Base-by-base conservation (phyloP, 2,113 vertebrate genomes). In the Taxidea taxus region DNA sequence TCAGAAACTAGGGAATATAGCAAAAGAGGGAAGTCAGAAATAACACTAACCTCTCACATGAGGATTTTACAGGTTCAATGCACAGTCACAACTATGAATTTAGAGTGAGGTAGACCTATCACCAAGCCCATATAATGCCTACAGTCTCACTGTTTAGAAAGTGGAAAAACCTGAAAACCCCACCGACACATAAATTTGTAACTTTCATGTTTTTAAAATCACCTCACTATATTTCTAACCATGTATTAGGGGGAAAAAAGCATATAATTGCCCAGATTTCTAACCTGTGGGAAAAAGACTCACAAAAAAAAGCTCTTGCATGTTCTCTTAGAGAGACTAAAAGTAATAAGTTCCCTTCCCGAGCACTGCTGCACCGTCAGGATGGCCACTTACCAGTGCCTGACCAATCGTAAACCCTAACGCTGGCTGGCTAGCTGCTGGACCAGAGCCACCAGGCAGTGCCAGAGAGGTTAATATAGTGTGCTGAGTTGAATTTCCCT, bases 381-480 rank as follows among this genome's bases (percentile, higher is more conserved):
- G 85, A 56, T 3, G n/a, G 77, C 9, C 78, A 83, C 47, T 83
- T 90, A 86, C 88, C 58, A 72, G n/a, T 44, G 68, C 37, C 82
- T 25, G 39, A 90, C 42, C 31, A 13, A 78, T 95, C 88, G 5
- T 85, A 96, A 96, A 95, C 70, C 34, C 81, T 89, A 75, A 23
- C 0, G 3, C 72, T 90, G 27, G 87, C 83, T 90, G 74, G 74
- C 87, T 85, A 62, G 66, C 56, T 56, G 72, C 93, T 95, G 93
- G 86, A 86, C 66, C 60, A 54, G 56, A 49, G 87, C 95, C 94
- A 96, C 37, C 39, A 94, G 75, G 47, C 91, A 80, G 78, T 91
- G 97, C 86, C 94, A 87, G 78, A 70, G 86, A 96, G 87, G 70
- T 96, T 94, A 97, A 94, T 90, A 93, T 21, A 95, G 42, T 51